Conservation (phyloP, 2,113 vertebrate genomes). For the Heloderma charlesbogerti region DNA sequence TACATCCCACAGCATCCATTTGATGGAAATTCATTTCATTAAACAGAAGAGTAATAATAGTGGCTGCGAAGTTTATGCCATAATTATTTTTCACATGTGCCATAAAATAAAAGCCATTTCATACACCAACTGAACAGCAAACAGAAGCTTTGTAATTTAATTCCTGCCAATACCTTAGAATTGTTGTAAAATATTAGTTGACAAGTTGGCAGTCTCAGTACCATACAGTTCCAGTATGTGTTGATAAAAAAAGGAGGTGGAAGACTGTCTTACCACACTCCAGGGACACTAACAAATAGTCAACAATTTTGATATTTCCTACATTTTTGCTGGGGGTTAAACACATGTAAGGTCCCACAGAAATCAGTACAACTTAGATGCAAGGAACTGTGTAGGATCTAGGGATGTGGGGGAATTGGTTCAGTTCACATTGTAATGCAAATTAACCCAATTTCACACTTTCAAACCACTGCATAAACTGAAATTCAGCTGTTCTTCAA, state of each 20-base stretch:
- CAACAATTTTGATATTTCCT: not conserved
- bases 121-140: not conserved
- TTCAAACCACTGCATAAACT: too few species aligned
- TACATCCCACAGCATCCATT: not conserved
- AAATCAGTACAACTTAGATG: not conserved
- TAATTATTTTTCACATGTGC: not conserved
- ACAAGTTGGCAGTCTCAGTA: not conserved
- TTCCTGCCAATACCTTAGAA: not conserved
- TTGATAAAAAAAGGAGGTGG: not conserved
- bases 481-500: too few species aligned
- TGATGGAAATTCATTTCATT: not conserved
- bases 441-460: too few species aligned
- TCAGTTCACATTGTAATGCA: too few species aligned
- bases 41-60: not conserved
- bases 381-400: too few species aligned
- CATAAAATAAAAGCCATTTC: not conserved
- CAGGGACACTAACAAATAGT: fast-evolving
- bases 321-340: too few species aligned
- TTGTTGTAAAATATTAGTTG: not conserved
- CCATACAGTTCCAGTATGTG: not conserved
- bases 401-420: too few species aligned
- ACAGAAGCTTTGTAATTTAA: slow-evolving; percentile 2
- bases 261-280: not conserved
- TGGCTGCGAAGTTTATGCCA: not conserved
- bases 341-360: not conserved